These are phyloP conservation scores for Pimephales promelas DNA, from an alignment of 2,113 vertebrate species.

Conservation along the genomic window DNA sequence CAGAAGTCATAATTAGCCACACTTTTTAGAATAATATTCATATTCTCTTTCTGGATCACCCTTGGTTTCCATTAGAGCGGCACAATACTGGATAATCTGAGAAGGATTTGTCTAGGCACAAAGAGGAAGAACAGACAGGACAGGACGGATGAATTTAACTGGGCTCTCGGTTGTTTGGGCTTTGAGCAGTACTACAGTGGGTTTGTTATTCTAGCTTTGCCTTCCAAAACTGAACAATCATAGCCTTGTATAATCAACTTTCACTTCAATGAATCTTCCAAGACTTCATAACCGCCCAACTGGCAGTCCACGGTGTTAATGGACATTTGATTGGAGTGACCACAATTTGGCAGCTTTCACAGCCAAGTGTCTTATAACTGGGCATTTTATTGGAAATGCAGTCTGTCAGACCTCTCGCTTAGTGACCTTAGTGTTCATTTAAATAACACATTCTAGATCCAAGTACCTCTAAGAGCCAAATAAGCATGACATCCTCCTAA, in stretches of 20 bases:
- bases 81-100: background rate
- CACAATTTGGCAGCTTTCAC: constrained; percentile 4
- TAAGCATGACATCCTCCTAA: constrained; percentile 13
- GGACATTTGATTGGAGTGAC: constrained; percentile 1
- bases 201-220: constrained; percentile 23
- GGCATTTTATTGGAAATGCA: background rate
- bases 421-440: background rate
- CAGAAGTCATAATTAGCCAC: no score
- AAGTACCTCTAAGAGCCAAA: constrained; percentile 7
- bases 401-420: background rate
- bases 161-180: background rate
- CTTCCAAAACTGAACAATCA: constrained; percentile 37
- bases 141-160: background rate
- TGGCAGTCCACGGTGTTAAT: background rate
- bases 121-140: background rate
- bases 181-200: background rate
- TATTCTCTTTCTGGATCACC: background rate
- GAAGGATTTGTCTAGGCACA: constrained; percentile 12
- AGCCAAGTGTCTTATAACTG: background rate
- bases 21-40: background rate
- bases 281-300: constrained; percentile 8
- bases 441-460: background rate
- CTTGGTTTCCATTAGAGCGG: background rate
- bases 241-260: constrained; percentile 33
- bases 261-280: constrained; percentile 13